Base-by-base conservation (phyloP, 2,888 invertebrate genomes). In the Brachylomia viminalis region DNA sequence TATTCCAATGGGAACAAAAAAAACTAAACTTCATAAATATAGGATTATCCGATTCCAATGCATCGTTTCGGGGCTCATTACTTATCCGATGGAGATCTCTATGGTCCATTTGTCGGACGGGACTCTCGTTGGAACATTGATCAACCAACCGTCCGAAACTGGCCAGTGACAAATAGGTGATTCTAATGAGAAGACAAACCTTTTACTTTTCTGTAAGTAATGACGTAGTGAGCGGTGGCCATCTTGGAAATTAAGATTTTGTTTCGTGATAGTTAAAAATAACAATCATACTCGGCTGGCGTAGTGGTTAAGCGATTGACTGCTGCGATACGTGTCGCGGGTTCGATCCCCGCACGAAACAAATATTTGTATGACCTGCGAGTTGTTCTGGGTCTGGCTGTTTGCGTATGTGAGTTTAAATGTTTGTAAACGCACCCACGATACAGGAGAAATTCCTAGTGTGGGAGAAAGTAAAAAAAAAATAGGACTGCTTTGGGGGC, bases 71-170 rank as follows among this genome's bases (percentile, higher is more conserved):
- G 79, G 83, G 73, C 69, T 80, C 80, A 84, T 80, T 78, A 77
- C 77, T 82, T 86, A 77, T 75, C 73, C 85, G 88, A 89, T 82
- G 70, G 68, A 72, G 73, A 89, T 89, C 89, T 89, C 71, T 82
- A 69, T 73, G 84, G 83, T 82, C 74, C 86, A 88, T 87, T 85
- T 84, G 83, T 82, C 70, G 52, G 77, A 65, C 64, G 68, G 72
- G 72, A 74, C 79, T 69, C 61, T 68, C 70, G 72, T 68, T 79
- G 79, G 80, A 80, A 79, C 82, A 83, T 82, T 83, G 79, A 77
- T 82, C 80, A 83, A 73, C 79, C 45, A 66, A 78, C 77, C 56
- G 73, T 52, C 80, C 73, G 49, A 80, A 56, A 79, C 80, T 79
- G 66, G 65, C 71, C 75, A 80, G 52, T 87, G 84, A 89, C 84